These are phyloP conservation scores for Ceratina australensis DNA, from an alignment of 1,140 invertebrate species.

Conservation along the genomic window DNA sequence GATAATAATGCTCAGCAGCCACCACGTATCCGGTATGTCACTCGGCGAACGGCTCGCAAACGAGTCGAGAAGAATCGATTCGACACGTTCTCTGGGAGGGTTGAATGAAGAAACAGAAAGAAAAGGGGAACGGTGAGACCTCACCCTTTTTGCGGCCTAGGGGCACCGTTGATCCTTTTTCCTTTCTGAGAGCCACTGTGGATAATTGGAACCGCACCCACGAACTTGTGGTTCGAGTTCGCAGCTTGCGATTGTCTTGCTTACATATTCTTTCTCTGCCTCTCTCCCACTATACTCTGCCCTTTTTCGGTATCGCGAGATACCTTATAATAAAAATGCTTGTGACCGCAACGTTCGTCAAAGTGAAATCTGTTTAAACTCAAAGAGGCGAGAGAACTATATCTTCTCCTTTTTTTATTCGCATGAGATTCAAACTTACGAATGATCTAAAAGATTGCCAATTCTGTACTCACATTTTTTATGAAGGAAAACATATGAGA, in stretches of 20 bases:
- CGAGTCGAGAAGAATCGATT: slow-evolving; percentile 69
- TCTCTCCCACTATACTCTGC: slow-evolving; percentile 1
- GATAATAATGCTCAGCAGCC: slow-evolving; percentile 40
- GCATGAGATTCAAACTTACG: too few relatives aligned
- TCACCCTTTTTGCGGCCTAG: slow-evolving; percentile 48
- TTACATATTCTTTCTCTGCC: slow-evolving; percentile 9
- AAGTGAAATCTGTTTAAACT: neutral
- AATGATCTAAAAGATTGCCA: too few relatives aligned
- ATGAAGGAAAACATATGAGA: slow-evolving; percentile 9
- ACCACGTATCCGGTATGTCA: slow-evolving; percentile 53
- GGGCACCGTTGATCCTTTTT: slow-evolving; percentile 44
- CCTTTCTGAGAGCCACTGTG: slow-evolving; percentile 57
- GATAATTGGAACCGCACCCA: slow-evolving; percentile 61
- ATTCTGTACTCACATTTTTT: neutral
- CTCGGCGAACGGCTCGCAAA: slow-evolving; percentile 57
- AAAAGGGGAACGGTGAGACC: slow-evolving; percentile 39
- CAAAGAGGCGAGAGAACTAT: too few relatives aligned
- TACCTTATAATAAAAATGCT: slow-evolving; percentile 5
- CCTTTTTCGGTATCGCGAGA: slow-evolving; percentile 15
- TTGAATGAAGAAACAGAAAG: slow-evolving; percentile 52
- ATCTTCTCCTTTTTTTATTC: too few relatives aligned
- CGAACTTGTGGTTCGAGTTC: slow-evolving; percentile 20
- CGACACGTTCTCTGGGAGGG: slow-evolving; percentile 55
- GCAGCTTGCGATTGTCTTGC: slow-evolving; percentile 11
- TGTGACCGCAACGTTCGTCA: neutral